Evolutionary conservation across 2,797 vertebrate genomes (phyloP).

Genomic region (Anabas testudineus): DNA sequence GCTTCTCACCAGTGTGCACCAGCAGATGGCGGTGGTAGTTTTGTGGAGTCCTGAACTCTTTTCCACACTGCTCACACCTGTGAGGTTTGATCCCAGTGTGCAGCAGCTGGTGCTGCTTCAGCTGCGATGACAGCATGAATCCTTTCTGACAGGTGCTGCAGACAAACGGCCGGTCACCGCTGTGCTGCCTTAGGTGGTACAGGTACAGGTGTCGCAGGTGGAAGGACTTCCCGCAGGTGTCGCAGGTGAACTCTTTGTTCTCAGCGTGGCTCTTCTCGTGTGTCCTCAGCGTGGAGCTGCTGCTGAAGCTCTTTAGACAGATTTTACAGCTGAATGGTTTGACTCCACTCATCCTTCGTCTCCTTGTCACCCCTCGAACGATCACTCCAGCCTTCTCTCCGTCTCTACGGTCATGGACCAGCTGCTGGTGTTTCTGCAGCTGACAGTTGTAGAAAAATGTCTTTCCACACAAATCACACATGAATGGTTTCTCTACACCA

Average conservation of each 20-base stretch:
- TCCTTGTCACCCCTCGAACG: no score
- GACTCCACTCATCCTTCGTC: not conserved
- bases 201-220: slow-evolving; percentile 75
- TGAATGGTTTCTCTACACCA: slow-evolving; percentile 78
- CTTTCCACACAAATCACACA: slow-evolving; percentile 75
- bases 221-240: slow-evolving; percentile 78
- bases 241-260: slow-evolving; percentile 78
- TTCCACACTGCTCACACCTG: slow-evolving; percentile 74
- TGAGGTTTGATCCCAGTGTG: slow-evolving; percentile 76
- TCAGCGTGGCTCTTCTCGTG: slow-evolving; percentile 79
- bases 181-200: slow-evolving; percentile 78
- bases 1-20: slow-evolving; percentile 82
- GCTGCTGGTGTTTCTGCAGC: slow-evolving; percentile 80
- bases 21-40: slow-evolving; percentile 78
- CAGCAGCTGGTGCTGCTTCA: slow-evolving; percentile 75
- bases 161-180: slow-evolving; percentile 71
- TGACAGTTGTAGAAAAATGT: slow-evolving; percentile 81
- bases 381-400: rapidly evolving
- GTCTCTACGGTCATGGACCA: slow-evolving; percentile 62
- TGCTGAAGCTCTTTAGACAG: slow-evolving; percentile 75
- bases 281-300: slow-evolving; percentile 61
- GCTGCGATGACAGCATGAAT: slow-evolving; percentile 72
- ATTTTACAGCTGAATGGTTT: slow-evolving; percentile 68
- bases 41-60: slow-evolving; percentile 71
- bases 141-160: slow-evolving; percentile 75